These are phyloP conservation scores for Colaptes auratus DNA, from an alignment of 2,113 vertebrate species.

Conservation along the genomic window DNA sequence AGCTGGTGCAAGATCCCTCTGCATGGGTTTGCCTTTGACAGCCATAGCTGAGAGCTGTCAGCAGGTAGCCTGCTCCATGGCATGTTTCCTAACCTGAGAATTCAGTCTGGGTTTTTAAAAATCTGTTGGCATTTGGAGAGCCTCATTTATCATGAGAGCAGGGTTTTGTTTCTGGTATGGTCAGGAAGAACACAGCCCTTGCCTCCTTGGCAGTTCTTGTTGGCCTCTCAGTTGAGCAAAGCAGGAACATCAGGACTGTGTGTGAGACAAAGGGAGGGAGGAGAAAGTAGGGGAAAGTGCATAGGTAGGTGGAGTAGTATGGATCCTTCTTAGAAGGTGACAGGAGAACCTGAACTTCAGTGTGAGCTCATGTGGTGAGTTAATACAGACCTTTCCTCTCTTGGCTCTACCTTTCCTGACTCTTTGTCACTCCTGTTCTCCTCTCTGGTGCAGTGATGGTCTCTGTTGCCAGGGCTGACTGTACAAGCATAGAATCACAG, in stretches of 20 bases:
- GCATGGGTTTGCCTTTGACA: background rate
- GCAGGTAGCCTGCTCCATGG: background rate
- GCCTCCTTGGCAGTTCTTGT: background rate
- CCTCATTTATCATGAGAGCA: background rate
- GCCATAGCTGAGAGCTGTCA: background rate
- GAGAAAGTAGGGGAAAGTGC: background rate
- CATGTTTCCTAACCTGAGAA: background rate
- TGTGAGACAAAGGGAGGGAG: background rate
- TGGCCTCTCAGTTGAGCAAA: background rate
- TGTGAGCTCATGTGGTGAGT: background rate
- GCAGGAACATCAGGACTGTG: background rate
- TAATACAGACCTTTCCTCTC: background rate
- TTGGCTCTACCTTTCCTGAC: background rate
- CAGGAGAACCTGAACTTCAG: background rate
- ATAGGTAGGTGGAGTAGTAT: background rate
- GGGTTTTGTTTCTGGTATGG: background rate
- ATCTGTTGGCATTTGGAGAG: background rate
- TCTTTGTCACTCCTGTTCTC: background rate
- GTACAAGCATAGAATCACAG: too few relatives aligned
- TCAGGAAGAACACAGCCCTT: background rate
- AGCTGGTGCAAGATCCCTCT: background rate
- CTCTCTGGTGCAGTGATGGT: background rate
- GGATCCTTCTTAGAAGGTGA: background rate
- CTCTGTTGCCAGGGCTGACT: rapidly evolving
- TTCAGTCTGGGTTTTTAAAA: background rate